Percentiles rank a stretch among this genome's conserved stretches.
phyloP scores from a whole-genome alignment of 2,797 vertebrate genomes.

The Sebastes glaucus region DNA sequence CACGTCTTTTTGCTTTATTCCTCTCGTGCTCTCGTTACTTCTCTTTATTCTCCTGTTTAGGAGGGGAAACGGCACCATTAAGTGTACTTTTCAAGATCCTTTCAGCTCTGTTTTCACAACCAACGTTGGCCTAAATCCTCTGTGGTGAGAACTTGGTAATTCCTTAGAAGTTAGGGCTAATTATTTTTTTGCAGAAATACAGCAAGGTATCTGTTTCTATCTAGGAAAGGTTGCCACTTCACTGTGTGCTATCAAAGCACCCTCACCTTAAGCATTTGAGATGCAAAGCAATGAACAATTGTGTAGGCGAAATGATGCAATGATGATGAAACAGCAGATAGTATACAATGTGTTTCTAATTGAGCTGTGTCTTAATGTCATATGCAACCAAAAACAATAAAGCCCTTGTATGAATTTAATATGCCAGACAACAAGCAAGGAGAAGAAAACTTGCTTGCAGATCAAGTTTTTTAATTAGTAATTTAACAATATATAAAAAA shows the following conservation, averaged over 20 bases:
- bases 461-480: not conserved
- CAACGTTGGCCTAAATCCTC: not conserved
- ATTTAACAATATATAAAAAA: not conserved
- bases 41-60: not conserved
- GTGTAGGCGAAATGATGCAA: not conserved
- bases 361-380: not conserved
- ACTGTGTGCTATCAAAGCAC: too few species aligned
- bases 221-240: not conserved
- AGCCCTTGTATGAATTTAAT: not conserved
- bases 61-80: not conserved
- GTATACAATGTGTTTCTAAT: not conserved
- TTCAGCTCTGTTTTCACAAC: not conserved
- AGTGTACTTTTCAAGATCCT: not conserved
- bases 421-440: not conserved
- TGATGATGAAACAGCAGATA: not conserved
- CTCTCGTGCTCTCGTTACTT: not conserved
- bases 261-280: not conserved
- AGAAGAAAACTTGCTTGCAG: not conserved
- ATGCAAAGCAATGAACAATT: not conserved
- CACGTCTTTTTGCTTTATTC: slow-evolving; percentile 1
- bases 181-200: not conserved
- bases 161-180: not conserved
- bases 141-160: not conserved
- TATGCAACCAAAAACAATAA: not conserved
- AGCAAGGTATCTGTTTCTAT: not conserved